Evolutionary conservation across 2,797 vertebrate species (phyloP), one percentile per base, ranked within the genome.

Genomic region (Botia almorhae): DNA sequence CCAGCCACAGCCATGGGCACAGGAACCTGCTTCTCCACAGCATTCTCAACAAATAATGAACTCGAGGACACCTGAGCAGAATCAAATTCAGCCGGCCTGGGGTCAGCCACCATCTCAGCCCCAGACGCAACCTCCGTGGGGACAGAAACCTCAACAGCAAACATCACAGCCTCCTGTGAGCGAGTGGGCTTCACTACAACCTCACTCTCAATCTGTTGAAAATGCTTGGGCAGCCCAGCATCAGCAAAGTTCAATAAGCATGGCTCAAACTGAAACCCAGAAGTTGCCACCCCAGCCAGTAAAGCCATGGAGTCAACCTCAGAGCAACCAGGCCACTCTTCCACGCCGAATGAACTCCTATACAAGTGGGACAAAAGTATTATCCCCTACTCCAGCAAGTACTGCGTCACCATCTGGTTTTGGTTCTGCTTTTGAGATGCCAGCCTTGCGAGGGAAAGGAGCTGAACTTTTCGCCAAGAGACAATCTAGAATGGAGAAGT

Each of bases 401-500:
- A 83, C 91, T 80, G 84, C 93, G 48, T 88, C 88, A 60, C 85
- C 89, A 67, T 83, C 88, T 36, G 90, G 92, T 6, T 82, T 78
- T 39, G 95, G 95, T 87, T 91, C 95, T 48, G 86, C 95, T 81
- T 95, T 89, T 36, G 96, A 97, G 90, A 96, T 99, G 93, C 96
- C 96, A 3, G 93, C 92, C 0, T 93, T 98, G 89, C 94, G 88
- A 56, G 98, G 98, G 48, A 99, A 95, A 91, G 98, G 98, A 87
- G 98, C 98, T 12, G 96, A 99, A 88, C 94, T 99, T 85, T 99
- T 99, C 72, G 98, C 98, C 29, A 97, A 96, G 88, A 94, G 98
- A 91, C 97, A 96, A 87, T 98, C 97, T 17, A 96, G 98, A 19
- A 99, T 99, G 98, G 97, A 99, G 91, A 98, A 97, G 86, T 99